Conservation (phyloP, 2,113 vertebrate genomes). For the Carassius auratus region DNA sequence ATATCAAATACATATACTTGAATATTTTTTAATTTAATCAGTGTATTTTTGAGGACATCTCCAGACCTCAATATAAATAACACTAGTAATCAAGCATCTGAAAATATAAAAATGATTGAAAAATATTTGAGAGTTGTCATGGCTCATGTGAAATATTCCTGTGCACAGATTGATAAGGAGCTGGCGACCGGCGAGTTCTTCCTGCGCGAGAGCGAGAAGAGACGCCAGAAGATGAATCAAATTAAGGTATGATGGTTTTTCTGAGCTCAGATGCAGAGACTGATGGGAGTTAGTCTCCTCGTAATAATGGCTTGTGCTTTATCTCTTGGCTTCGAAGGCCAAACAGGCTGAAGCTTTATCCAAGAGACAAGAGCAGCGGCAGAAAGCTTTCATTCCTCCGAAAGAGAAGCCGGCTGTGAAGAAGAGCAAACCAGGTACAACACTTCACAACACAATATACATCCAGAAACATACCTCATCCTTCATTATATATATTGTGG, state of each 20-base stretch:
- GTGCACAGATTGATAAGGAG: conserved; percentile 86
- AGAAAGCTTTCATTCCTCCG: conserved; percentile 94
- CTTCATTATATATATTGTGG: background rate
- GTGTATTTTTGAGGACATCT: background rate
- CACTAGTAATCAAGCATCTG: background rate
- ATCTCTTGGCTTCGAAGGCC: conserved; percentile 71
- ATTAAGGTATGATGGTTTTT: conserved; percentile 80
- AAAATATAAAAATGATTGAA: background rate
- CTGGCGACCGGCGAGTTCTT: conserved; percentile 95
- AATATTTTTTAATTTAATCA: background rate
- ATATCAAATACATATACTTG: background rate
- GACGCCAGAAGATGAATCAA: conserved; percentile 85
- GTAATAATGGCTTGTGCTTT: background rate
- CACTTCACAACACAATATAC: background rate
- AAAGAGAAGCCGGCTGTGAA: conserved; percentile 87
- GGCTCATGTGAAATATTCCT: background rate
- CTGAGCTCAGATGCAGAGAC: background rate
- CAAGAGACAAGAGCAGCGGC: conserved; percentile 89
- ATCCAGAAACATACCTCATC: background rate
- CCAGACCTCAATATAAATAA: background rate
- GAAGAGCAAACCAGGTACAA: conserved; percentile 82
- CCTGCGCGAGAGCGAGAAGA: conserved; percentile 89
- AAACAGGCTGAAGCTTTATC: conserved; percentile 88
- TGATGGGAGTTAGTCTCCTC: too few relatives aligned
- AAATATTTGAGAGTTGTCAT: background rate